These are phyloP conservation scores for Acipenser ruthenus DNA, from an alignment of 2,797 vertebrate genomes.

Conservation along the genomic window DNA sequence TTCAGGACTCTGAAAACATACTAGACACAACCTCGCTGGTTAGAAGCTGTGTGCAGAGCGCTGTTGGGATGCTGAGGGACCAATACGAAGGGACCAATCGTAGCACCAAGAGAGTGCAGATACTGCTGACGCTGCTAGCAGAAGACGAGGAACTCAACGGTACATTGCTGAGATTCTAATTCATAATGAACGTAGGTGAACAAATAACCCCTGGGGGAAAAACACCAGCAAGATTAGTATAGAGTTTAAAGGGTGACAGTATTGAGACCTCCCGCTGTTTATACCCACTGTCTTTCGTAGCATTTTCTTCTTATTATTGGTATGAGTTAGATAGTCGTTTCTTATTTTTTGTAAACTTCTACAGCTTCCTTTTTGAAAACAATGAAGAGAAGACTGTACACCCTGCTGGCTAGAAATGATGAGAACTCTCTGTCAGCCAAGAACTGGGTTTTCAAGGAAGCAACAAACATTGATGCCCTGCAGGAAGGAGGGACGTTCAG, in stretches of 20 bases:
- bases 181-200: too few relatives aligned
- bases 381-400: slow-evolving; percentile 64
- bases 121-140: slow-evolving; percentile 71
- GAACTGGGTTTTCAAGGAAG: slow-evolving; percentile 80
- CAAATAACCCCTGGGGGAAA: too few relatives aligned
- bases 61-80: slow-evolving; percentile 79
- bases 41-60: slow-evolving; percentile 81
- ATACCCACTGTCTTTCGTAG: neutral
- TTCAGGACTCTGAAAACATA: slow-evolving; percentile 35
- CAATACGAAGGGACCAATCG: slow-evolving; percentile 50
- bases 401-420: slow-evolving; percentile 62
- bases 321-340: neutral
- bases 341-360: slow-evolving; percentile 9
- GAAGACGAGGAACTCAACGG: slow-evolving; percentile 52
- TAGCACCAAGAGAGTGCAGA: slow-evolving; percentile 67
- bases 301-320: neutral
- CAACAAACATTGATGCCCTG: slow-evolving; percentile 77
- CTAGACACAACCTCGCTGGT: slow-evolving; percentile 79
- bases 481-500: slow-evolving; percentile 95
- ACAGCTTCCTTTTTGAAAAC: slow-evolving; percentile 69
- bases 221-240: too few relatives aligned
- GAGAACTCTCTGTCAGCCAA: slow-evolving; percentile 37
- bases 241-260: too few relatives aligned
- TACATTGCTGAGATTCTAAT: slow-evolving; percentile 22
- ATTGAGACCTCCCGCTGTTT: neutral